Evolutionary conservation across 2,888 invertebrate species (phyloP), one percentile per base, ranked within the genome.

Genomic region (Hyposoter didymator): DNA sequence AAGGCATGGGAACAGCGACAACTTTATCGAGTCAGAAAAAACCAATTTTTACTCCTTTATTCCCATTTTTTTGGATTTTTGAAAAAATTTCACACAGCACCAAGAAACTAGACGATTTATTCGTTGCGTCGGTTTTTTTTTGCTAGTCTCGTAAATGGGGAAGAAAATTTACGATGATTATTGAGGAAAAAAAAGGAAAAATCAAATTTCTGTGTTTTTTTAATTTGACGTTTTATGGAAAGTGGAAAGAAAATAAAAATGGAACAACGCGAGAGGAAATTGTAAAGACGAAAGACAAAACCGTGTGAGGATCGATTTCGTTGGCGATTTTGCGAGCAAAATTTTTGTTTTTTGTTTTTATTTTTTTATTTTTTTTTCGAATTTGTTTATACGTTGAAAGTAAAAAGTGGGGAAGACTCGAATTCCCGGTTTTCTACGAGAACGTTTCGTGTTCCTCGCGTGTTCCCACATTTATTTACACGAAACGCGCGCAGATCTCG

Each of bases 401-500:
- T 19, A 22, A 69, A 8, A 49, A 74, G 82, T 78, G 78, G 78
- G 78, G 52, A 66, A 49, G 82, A 85, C 79, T 76, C 66, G 85
- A 67, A 72, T 79, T 72, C 79, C 82, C 85, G 82, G 85, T 82
- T 82, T 82, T 39, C 49, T 82, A 79, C 55, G 47, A 85, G 82
- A 79, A 75, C 32, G 76, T 78, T 59, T 75, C 76, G 81, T 81
- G 66, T 6, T 4, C 35, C 35, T 35, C 35, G 14, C 35, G 14
- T 47, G 1, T n/a, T 8, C 2, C 5, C 22, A 2, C 59, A n/a
- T 78, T 22, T 74, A 75, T 85, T 82, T 72, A 49, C 70, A 64
- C 64, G 47, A 64, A 85, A 62, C 39, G 52, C 47, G 52, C 47
- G 70, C 66, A 72, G 81, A 73, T 72, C 14, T 45, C 35, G 52